These are phyloP conservation scores for Heptranchias perlo DNA, from an alignment of 2,113 vertebrate species.

Conservation along the genomic window DNA sequence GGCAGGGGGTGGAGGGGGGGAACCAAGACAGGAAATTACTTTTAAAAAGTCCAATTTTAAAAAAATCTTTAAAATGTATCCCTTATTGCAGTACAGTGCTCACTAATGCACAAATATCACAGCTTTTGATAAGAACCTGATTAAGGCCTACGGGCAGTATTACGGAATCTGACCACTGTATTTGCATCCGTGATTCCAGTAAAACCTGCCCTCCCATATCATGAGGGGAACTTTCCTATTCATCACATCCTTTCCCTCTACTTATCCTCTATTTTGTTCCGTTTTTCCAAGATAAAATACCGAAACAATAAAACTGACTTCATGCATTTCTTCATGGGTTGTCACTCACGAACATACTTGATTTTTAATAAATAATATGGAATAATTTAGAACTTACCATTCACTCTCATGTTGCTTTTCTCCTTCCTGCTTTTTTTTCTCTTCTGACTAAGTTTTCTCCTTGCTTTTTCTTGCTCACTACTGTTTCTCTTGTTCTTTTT, in stretches of 20 bases:
- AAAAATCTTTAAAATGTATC: background rate
- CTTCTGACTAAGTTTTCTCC: background rate
- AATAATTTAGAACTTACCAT: background rate
- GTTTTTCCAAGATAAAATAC: background rate
- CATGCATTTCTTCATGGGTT: background rate
- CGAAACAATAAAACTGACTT: background rate
- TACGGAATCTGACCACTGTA: background rate
- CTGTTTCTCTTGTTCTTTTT: background rate
- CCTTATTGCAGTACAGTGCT: background rate
- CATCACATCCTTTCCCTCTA: background rate
- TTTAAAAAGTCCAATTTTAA: background rate
- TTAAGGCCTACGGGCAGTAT: background rate
- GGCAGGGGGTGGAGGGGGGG: too few relatives aligned
- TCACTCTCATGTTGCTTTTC: background rate
- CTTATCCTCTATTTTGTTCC: background rate
- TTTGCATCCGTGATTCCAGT: background rate
- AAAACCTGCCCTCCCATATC: background rate
- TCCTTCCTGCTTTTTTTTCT: background rate
- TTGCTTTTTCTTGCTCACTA: background rate
- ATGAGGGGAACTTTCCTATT: background rate
- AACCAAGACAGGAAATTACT: background rate
- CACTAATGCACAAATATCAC: background rate
- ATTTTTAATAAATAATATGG: too few relatives aligned
- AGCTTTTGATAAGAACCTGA: background rate
- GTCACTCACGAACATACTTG: too few relatives aligned